Base-by-base conservation (phyloP, 2,797 vertebrate genomes). In the Vipera latastei region DNA sequence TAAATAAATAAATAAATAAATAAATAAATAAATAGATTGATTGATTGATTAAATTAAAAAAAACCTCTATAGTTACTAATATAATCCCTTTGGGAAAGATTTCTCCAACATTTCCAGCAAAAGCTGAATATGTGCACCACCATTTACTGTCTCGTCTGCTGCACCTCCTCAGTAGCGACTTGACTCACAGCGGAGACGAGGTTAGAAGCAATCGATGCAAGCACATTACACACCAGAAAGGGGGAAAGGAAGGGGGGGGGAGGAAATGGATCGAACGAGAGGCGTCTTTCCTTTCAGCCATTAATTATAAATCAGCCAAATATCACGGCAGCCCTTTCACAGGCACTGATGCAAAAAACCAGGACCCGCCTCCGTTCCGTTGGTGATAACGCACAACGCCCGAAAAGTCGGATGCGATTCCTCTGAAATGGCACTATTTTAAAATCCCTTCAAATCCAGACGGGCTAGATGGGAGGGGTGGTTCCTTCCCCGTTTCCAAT, bases 201-300 rank as follows among this genome's bases (percentile, higher is more conserved):
- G 90, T 90, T 96, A 95, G 94, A 48, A 90, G 96, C 95, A 94
- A 97, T 97, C 96, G 95, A 97, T 96, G 94, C 91, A 25, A 97
- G 96, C 96, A 96, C 97, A 96, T 95, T 94, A 95, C 96, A 94
- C 95, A 91, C 93, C 96, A 95, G 95, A 95, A 89, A 11, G 88
- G 92, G 94, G 95, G 94, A 93, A 94, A 95, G 97, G 95, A 93
- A 90, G 95, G 95, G 94, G 73, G 51, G 51, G 51, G 1, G 8
- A 91, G 94, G 94, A 88, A 93, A 90, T 93, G 92, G 92, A 93
- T 92, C 91, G 94, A 91, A 95, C 85, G 93, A 88, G 94, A 95
- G 94, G 94, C 97, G 88, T 97, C 97, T 94, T 95, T 93, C 95
- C 97, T 97, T 97, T 96, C 96, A 95, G 97, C 97, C 97, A 97